These are phyloP conservation scores for Pecten maximus DNA, from an alignment of 2,888 invertebrate species.

Conservation along the genomic window DNA sequence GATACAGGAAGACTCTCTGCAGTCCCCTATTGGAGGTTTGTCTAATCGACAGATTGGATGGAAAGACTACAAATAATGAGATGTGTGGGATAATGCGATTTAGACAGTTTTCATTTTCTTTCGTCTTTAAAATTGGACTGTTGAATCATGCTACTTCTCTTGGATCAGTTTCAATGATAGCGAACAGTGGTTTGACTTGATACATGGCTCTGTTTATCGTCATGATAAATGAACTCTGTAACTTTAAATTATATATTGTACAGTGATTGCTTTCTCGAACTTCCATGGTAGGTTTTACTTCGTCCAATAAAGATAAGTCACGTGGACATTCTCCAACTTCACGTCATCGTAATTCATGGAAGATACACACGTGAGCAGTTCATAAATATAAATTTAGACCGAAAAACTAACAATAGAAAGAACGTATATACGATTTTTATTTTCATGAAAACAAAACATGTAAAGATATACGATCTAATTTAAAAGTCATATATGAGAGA, in stretches of 20 bases:
- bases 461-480: no score
- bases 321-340: neutral
- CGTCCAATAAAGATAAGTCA: neutral
- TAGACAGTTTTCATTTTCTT: neutral
- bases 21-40: neutral
- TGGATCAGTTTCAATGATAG: neutral
- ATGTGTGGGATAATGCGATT: neutral
- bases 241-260: neutral
- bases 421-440: no score
- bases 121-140: neutral
- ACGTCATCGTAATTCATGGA: no score
- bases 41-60: neutral
- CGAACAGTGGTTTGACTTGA: neutral
- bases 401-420: no score
- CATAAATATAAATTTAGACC: no score
- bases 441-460: no score
- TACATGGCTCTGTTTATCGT: neutral
- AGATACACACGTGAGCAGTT: no score
- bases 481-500: no score
- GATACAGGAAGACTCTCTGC: neutral
- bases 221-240: neutral
- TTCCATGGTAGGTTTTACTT: neutral
- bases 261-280: neutral
- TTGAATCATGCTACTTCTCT: neutral
- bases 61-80: neutral